Conservation (phyloP, 2,797 vertebrate species). For the Prionace glauca region DNA sequence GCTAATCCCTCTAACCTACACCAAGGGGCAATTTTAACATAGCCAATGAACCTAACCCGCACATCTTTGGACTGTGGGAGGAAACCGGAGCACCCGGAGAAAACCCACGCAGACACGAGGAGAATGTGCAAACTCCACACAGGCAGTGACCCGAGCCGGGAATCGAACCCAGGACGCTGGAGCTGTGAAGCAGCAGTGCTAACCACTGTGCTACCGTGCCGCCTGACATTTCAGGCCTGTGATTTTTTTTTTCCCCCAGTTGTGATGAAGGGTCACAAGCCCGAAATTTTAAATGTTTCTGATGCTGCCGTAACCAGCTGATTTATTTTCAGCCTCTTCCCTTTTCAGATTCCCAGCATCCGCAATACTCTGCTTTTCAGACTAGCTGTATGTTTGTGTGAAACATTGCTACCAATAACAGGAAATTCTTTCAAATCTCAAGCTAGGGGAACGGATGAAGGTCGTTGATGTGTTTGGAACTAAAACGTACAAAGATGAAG, state of each 20-base stretch:
- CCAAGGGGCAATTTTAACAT: too few relatives aligned
- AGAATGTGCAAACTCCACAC: too few relatives aligned
- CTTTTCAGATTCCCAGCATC: not conserved
- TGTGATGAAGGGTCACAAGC: not conserved
- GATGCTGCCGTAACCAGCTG: not conserved
- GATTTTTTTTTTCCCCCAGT: not conserved
- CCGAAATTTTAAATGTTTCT: not conserved
- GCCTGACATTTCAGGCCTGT: too few relatives aligned
- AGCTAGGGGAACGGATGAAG: conserved; percentile 96
- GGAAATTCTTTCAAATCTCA: conserved; percentile 39
- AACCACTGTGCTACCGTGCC: too few relatives aligned
- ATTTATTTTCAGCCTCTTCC: not conserved
- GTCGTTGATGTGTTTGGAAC: conserved; percentile 94
- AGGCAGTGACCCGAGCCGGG: too few relatives aligned
- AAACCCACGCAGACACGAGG: too few relatives aligned
- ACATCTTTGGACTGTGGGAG: too few relatives aligned
- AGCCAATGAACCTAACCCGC: too few relatives aligned
- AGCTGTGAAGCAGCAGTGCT: too few relatives aligned
- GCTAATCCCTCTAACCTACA: too few relatives aligned
- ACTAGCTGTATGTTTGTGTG: not conserved
- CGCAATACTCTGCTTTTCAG: not conserved
- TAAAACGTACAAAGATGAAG: conserved; percentile 78
- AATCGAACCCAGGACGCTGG: too few relatives aligned
- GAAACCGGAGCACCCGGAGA: too few relatives aligned
- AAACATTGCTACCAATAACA: not conserved